These are phyloP conservation scores for Protodeltote pygarga DNA, from an alignment of 2,888 invertebrate genomes.

Conservation along the genomic window DNA sequence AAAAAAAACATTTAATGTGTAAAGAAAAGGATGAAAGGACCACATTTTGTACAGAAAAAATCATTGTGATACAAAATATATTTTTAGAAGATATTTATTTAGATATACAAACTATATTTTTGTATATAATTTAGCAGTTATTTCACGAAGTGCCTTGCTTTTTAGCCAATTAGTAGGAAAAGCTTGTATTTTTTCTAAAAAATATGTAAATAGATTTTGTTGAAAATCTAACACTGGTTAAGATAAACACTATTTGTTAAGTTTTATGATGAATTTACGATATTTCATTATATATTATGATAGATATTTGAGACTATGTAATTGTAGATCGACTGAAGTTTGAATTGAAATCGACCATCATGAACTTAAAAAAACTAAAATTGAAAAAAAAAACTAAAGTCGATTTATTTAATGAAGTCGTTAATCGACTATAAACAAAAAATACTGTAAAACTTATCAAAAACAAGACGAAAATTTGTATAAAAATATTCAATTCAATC, in stretches of 20 bases:
- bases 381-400: constrained; percentile 5
- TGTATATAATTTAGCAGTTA: constrained; percentile 57
- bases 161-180: constrained; percentile 55
- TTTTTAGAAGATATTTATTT: constrained; percentile 78
- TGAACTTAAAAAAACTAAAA: not conserved
- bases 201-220: constrained; percentile 53
- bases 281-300: constrained; percentile 46
- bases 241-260: constrained; percentile 67
- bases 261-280: constrained; percentile 72
- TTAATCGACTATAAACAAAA: constrained; percentile 27
- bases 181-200: constrained; percentile 48
- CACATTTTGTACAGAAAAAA: constrained; percentile 67
- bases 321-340: constrained; percentile 13
- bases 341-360: constrained; percentile 16
- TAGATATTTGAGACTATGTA: constrained; percentile 37
- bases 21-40: constrained; percentile 64
- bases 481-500: too few species aligned
- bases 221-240: constrained; percentile 73
- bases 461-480: too few species aligned
- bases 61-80: constrained; percentile 77
- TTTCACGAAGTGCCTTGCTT: constrained; percentile 69
- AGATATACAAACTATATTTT: constrained; percentile 57
- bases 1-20: constrained; percentile 30
- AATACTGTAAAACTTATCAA: constrained; percentile 22
- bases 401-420: constrained; percentile 19